phyloP scores from a whole-genome alignment of 2,888 invertebrate species.

The Phania funesta region DNA sequence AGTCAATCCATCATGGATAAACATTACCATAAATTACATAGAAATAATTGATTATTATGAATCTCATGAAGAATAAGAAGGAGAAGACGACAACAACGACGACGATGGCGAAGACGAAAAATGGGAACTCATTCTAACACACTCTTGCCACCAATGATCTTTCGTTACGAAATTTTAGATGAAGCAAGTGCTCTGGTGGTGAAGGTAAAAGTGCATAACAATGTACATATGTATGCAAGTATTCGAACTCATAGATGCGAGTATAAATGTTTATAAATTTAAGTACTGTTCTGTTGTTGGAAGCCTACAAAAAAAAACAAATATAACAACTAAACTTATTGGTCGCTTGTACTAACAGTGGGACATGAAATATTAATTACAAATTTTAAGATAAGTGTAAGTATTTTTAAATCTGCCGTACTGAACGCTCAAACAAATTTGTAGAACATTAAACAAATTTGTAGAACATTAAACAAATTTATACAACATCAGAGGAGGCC shows the following conservation, averaged over 20 bases:
- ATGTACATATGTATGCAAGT: neutral
- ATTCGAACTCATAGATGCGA: neutral
- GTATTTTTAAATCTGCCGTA: no score
- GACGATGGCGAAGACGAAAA: constrained; percentile 1
- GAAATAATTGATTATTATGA: constrained; percentile 81
- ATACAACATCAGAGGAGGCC: no score
- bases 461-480: no score
- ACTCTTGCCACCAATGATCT: constrained; percentile 54
- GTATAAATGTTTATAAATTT: constrained; percentile 13
- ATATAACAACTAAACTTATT: neutral
- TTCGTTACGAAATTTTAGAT: constrained; percentile 46
- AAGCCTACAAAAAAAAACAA: neutral
- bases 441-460: no score
- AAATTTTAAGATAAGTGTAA: no score
- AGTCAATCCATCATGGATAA: constrained; percentile 81
- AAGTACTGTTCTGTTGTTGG: constrained; percentile 45
- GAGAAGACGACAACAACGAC: neutral
- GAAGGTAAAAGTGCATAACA: constrained; percentile 9
- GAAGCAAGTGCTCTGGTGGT: constrained; percentile 62
- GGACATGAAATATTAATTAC: neutral
- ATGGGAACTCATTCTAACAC: constrained; percentile 69
- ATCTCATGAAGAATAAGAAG: constrained; percentile 36
- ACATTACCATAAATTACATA: constrained; percentile 81
- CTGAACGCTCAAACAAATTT: no score
- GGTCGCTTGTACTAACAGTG: neutral